Percentiles rank a stretch among this genome's conserved stretches.
These are phyloP conservation scores for Daphoenositta chrysoptera DNA, from an alignment of 2,113 vertebrate genomes.

Conservation along the genomic window DNA sequence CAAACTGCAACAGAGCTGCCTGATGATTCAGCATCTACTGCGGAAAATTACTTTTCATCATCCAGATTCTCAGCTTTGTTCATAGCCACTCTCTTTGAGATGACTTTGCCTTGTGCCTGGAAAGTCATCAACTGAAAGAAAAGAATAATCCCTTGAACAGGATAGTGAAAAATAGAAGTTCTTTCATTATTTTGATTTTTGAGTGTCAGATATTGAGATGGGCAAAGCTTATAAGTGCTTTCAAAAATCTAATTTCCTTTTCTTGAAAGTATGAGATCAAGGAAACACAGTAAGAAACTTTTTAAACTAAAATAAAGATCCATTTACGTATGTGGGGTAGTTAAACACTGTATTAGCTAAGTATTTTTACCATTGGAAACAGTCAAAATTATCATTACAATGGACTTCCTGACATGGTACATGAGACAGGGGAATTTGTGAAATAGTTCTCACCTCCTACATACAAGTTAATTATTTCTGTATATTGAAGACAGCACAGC, in stretches of 20 bases:
- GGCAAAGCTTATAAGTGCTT: not conserved
- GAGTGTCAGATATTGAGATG: not conserved
- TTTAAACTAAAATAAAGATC: not conserved
- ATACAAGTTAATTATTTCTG: not conserved
- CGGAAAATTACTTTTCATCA: not conserved
- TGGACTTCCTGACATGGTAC: not conserved
- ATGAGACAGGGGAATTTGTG: not conserved
- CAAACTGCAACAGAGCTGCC: not conserved
- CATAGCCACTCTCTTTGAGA: not conserved
- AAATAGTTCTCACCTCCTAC: not conserved
- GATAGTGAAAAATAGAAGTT: not conserved
- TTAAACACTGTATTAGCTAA: not conserved
- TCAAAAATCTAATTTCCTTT: not conserved
- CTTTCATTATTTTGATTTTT: not conserved
- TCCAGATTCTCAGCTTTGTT: not conserved
- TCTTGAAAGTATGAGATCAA: not conserved
- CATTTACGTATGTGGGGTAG: not conserved
- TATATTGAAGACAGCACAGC: not conserved
- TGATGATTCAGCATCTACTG: not conserved
- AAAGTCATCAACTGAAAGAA: not conserved
- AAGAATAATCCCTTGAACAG: not conserved
- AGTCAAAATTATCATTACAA: not conserved
- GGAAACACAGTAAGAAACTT: not conserved
- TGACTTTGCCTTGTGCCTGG: not conserved
- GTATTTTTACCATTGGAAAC: not conserved